A percentile compares a stretch with the other conserved stretches of the same genome.
These are phyloP conservation scores for Petroica traversi DNA, from an alignment of 2,113 vertebrate genomes.

Conservation along the genomic window DNA sequence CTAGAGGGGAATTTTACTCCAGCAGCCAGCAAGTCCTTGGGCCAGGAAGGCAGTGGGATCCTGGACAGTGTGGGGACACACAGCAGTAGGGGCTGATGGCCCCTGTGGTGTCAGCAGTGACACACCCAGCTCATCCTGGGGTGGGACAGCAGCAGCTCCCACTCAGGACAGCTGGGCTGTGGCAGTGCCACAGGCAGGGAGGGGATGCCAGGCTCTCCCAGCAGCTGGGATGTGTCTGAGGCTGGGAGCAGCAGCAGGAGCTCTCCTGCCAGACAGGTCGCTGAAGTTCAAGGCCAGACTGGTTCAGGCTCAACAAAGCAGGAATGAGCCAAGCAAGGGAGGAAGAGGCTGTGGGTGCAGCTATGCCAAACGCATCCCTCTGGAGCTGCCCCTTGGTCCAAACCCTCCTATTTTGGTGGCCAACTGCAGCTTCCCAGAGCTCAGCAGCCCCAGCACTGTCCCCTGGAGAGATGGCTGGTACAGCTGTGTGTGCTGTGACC, in stretches of 20 bases:
- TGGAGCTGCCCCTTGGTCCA: not conserved
- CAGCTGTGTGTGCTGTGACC: not conserved
- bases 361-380: not conserved
- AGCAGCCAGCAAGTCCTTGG: not conserved
- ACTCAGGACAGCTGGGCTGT: fast-evolving
- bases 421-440: not conserved
- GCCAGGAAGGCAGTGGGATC: not conserved
- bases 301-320: fast-evolving
- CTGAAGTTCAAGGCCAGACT: not conserved
- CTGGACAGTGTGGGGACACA: fast-evolving
- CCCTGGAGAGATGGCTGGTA: not conserved
- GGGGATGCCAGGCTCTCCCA: not conserved
- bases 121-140: fast-evolving
- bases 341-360: not conserved
- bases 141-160: not conserved
- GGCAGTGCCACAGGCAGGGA: not conserved
- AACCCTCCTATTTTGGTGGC: not conserved
- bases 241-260: not conserved
- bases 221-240: not conserved
- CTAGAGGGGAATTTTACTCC: not conserved
- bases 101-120: not conserved
- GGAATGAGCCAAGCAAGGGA: not conserved
- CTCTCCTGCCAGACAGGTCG: fast-evolving
- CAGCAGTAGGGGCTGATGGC: fast-evolving
- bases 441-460: not conserved